Evolutionary conservation across 1,140 invertebrate species (phyloP).

Genomic region (Brachionus rubens): DNA sequence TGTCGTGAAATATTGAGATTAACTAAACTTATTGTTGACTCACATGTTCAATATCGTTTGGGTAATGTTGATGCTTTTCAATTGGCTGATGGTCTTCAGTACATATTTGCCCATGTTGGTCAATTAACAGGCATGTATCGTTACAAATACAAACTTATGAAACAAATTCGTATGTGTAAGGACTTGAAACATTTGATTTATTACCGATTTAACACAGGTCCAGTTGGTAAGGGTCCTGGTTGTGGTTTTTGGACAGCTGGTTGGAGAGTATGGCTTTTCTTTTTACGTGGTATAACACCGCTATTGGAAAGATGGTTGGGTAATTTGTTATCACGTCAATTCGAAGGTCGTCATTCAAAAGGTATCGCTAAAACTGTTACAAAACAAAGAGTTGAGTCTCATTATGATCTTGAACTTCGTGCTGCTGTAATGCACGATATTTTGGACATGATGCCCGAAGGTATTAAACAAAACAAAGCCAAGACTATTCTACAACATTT

Average conservation of each 20-base stretch:
- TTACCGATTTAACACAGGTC: slow-evolving; percentile 97
- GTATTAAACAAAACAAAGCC: slow-evolving; percentile 99
- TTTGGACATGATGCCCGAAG: slow-evolving; percentile 99
- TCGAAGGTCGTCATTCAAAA: slow-evolving; percentile 97
- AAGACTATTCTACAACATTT: slow-evolving; percentile 96
- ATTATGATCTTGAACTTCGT: slow-evolving; percentile 95
- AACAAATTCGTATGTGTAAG: slow-evolving; percentile 99
- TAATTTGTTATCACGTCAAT: slow-evolving; percentile 93
- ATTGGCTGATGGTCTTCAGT: slow-evolving; percentile 95
- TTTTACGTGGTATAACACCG: slow-evolving; percentile 97
- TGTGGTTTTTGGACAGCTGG: slow-evolving; percentile 99
- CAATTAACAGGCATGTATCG: slow-evolving; percentile 99
- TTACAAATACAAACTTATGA: slow-evolving; percentile 99
- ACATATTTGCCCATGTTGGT: slow-evolving; percentile 98
- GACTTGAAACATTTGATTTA: slow-evolving; percentile 99
- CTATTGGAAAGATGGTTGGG: slow-evolving; percentile 95
- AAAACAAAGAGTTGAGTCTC: slow-evolving; percentile 97
- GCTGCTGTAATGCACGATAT: slow-evolving; percentile 99
- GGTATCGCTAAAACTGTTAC: slow-evolving; percentile 99
- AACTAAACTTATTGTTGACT: slow-evolving; percentile 96
- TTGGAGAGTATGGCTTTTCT: slow-evolving; percentile 99
- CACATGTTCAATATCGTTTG: slow-evolving; percentile 95
- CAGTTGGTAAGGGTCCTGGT: slow-evolving; percentile 96
- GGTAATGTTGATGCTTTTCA: slow-evolving; percentile 99
- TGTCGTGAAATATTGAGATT: slow-evolving; percentile 95